Conservation (phyloP, 2,113 vertebrate species). For the Hypocryptadius cinnamomeus region DNA sequence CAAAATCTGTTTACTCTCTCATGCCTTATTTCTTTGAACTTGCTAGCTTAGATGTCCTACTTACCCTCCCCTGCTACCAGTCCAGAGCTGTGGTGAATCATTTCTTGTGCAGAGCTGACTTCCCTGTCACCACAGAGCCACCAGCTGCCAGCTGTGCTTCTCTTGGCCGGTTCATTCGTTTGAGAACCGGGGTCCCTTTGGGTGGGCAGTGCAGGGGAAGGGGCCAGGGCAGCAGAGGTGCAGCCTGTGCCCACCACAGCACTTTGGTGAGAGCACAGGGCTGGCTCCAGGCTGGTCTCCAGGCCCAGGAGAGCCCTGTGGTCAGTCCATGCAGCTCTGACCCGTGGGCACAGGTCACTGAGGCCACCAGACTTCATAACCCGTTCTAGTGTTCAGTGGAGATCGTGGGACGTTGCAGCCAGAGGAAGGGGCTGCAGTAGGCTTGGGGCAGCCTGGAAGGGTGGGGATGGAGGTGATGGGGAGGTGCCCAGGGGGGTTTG, state of each 20-base stretch:
- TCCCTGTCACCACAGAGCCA: neutral
- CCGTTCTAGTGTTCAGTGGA: neutral
- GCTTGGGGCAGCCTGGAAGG: neutral
- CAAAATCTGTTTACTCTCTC: slow-evolving; percentile 44
- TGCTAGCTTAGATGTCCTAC: slow-evolving; percentile 16
- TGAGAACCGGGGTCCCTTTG: neutral
- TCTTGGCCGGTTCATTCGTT: neutral
- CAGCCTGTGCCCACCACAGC: neutral
- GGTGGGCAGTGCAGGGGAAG: accelerated
- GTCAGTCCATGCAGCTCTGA: neutral
- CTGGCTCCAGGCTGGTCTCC: neutral
- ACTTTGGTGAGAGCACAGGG: neutral
- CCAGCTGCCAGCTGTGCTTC: neutral
- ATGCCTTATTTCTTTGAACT: slow-evolving; percentile 47
- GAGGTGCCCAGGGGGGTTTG: neutral
- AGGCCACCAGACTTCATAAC: neutral
- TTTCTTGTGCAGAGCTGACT: neutral
- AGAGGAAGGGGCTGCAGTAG: neutral
- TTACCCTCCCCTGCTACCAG: neutral
- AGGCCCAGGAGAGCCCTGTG: neutral
- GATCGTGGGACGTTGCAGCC: accelerated
- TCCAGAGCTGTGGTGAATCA: neutral
- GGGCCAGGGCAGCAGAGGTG: neutral
- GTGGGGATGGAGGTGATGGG: neutral
- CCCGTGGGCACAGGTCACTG: neutral